phyloP scores from a whole-genome alignment of 2,113 vertebrate genomes.

The Amphiprion ocellaris region DNA sequence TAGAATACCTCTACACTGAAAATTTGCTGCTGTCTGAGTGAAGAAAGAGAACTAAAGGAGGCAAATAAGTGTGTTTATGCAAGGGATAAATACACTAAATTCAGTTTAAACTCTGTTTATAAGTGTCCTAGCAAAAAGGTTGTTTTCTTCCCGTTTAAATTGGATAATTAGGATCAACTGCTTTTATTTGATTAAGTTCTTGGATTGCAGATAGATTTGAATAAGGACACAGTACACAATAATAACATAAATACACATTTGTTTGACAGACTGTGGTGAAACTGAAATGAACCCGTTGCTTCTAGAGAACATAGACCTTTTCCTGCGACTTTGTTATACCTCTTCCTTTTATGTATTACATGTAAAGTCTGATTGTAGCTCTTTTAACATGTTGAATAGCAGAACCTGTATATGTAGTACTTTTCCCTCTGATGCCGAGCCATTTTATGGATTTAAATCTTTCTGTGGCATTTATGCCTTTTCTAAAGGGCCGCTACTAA shows the following conservation, averaged over 20 bases:
- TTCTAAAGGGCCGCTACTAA: too few relatives aligned
- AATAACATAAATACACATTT: too few relatives aligned
- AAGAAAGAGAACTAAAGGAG: not conserved
- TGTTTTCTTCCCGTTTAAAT: too few relatives aligned
- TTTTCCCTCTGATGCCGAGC: too few relatives aligned
- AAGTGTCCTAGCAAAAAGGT: too few relatives aligned
- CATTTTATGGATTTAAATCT: too few relatives aligned
- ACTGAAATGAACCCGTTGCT: too few relatives aligned
- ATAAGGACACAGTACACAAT: too few relatives aligned
- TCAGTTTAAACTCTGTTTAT: not conserved
- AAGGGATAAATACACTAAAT: not conserved
- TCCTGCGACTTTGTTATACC: not conserved
- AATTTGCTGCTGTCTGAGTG: not conserved
- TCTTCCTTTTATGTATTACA: not conserved
- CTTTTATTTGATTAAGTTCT: not conserved
- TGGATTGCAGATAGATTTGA: not conserved
- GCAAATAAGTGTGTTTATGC: slow-evolving; percentile 2
- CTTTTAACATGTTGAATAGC: too few relatives aligned
- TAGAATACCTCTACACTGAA: not conserved
- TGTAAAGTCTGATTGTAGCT: not conserved
- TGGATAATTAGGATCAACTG: too few relatives aligned
- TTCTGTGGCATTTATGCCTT: too few relatives aligned
- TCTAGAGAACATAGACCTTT: not conserved
- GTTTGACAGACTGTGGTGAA: too few relatives aligned
- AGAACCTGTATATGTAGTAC: not conserved